Conservation (phyloP, 2,888 invertebrate species). For the Metellina segmentata region DNA sequence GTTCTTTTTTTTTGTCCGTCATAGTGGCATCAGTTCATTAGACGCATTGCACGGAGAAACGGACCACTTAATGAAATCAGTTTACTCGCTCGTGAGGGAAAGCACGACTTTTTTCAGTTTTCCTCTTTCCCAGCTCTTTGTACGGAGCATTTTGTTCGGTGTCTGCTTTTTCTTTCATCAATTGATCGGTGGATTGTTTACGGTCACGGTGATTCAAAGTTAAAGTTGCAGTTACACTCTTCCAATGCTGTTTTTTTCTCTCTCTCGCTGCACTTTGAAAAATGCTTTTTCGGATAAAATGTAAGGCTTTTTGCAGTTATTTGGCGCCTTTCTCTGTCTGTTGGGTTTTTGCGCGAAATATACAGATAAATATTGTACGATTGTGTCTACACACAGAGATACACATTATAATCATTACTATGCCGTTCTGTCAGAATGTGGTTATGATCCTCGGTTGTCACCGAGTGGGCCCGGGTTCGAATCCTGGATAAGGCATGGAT, state of each 20-base stretch:
- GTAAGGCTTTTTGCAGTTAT: not conserved
- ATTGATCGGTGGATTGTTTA: slow-evolving; percentile 64
- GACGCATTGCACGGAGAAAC: slow-evolving; percentile 49
- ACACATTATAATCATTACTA: no score
- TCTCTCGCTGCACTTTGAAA: slow-evolving; percentile 24
- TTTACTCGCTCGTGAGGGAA: slow-evolving; percentile 46
- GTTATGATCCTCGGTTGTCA: no score
- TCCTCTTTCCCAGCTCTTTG: slow-evolving; percentile 7
- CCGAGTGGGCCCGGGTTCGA: no score
- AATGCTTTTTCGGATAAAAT: not conserved
- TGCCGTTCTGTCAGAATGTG: no score
- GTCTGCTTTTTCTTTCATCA: slow-evolving; percentile 59
- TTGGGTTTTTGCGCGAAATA: not conserved
- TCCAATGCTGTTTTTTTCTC: not conserved
- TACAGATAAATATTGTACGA: no score
- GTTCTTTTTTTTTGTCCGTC: slow-evolving; percentile 11
- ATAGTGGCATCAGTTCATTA: slow-evolving; percentile 62
- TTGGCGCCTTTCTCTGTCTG: not conserved
- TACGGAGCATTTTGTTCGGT: slow-evolving; percentile 15
- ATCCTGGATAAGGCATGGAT: no score
- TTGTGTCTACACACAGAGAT: no score
- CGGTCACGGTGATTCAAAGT: slow-evolving; percentile 50
- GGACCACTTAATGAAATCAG: slow-evolving; percentile 69
- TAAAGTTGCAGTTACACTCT: slow-evolving; percentile 59
- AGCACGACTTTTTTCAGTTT: slow-evolving; percentile 22